A percentile compares a stretch with the other conserved stretches of the same genome.
Conservation (phyloP, 2,797 vertebrate species). For the Gymnocypris eckloni region DNA sequence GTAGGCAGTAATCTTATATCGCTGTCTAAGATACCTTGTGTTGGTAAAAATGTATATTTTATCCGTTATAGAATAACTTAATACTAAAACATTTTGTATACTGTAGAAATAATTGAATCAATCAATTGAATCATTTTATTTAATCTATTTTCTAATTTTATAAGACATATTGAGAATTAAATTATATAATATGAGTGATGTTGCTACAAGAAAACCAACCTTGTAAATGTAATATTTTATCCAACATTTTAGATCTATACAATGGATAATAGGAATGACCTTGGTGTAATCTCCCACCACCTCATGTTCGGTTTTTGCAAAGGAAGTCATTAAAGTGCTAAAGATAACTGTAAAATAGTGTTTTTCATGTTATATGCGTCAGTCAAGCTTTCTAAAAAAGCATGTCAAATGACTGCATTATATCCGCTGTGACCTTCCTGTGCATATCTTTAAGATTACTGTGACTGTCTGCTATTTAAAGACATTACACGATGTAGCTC, state of each 20-base stretch:
- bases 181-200: neutral
- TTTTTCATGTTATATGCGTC: neutral
- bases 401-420: neutral
- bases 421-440: neutral
- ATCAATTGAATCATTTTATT: no score
- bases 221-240: neutral
- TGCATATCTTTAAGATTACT: neutral
- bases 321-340: neutral
- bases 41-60: neutral
- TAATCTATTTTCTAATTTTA: no score
- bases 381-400: neutral
- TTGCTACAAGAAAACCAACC: neutral
- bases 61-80: neutral
- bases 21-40: neutral
- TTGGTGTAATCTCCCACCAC: neutral
- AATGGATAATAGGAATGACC: neutral
- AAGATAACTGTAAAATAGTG: neutral
- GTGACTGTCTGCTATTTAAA: conserved; percentile 8
- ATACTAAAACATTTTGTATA: neutral
- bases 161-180: no score
- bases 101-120: no score
- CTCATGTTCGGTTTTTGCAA: neutral
- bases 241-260: neutral
- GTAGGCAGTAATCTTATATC: neutral
- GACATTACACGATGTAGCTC: neutral